Conservation (phyloP, 2,797 vertebrate species). For the Liasis olivaceus region DNA sequence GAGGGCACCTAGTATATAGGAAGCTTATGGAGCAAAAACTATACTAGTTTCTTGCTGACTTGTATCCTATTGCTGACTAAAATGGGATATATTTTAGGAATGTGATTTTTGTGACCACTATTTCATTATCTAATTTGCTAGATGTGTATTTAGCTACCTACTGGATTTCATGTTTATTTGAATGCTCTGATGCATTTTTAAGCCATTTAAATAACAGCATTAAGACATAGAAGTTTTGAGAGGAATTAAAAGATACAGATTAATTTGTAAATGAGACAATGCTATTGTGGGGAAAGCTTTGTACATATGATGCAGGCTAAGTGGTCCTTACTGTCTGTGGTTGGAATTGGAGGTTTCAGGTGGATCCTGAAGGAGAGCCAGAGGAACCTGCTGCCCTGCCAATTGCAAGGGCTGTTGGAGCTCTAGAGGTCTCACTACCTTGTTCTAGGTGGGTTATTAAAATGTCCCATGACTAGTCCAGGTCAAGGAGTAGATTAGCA, state of each 20-base stretch:
- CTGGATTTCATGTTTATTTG: background rate
- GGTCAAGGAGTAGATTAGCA: background rate
- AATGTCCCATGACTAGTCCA: background rate
- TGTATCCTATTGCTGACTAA: background rate
- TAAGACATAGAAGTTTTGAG: background rate
- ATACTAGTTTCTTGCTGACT: background rate
- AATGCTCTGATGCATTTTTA: background rate
- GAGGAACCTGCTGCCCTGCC: background rate
- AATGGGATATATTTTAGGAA: background rate
- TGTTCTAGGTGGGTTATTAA: background rate
- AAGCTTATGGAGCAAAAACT: background rate
- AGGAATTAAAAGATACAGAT: background rate
- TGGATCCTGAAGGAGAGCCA: background rate
- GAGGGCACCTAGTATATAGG: constrained; percentile 9
- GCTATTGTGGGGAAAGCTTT: too few species aligned
- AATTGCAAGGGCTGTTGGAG: background rate
- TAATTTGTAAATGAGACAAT: background rate
- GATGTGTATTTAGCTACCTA: background rate
- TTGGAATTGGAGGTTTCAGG: background rate
- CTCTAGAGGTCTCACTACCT: background rate
- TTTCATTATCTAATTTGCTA: background rate
- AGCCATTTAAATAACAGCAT: background rate
- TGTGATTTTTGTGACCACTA: background rate
- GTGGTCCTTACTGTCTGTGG: background rate
- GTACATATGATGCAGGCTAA: background rate